Evolutionary conservation across 2,888 invertebrate genomes (phyloP), one percentile per base, ranked within the genome.

Genomic region (Lepidochrysops patricia): DNA sequence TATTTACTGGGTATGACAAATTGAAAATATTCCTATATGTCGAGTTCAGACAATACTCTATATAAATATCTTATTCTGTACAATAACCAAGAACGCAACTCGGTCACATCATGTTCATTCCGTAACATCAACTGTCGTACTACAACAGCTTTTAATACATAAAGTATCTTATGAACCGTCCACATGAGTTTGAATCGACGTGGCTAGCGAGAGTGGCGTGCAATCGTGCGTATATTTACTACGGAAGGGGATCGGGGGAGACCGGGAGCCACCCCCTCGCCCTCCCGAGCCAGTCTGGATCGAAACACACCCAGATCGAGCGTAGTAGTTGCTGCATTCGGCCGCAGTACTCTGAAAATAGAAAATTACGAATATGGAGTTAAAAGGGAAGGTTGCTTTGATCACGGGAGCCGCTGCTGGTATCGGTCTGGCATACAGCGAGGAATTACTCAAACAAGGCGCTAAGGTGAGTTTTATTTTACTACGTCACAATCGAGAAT

Each of bases 331-430:
- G 70, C 71, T 74, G 78, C 76, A 76, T 69, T 73, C 71, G 74
- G 79, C 78, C 77, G 80, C 78, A 79, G 76, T 72, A 68, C 66
- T 73, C 63, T 66, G 66, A 52, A 67, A 65, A 68, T 69, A 67
- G 62, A 69, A 66, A 66, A 72, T 71, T 70, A 71, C 65, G 70
- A 66, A 66, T 58, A 94, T 94, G 94, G 94, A 94, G 74, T 79
- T 94, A 65, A 94, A 93, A 79, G 94, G 94, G 66, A 93, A 93
- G 80, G 93, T 94, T 62, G 94, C 92, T 50, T 81, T 94, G 64
- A 91, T 94, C 60, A 94, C 94, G 26, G 94, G 94, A 32, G 94
- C 93, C 57, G 94, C 94, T 13, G 92, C 93, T 57, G 94, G 94
- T 60, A 92, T 94, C 67, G 95, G 94, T 1, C 89, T 92, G 63